Conservation (phyloP, 1,140 invertebrate genomes). For the Drosophila sucinea region DNA sequence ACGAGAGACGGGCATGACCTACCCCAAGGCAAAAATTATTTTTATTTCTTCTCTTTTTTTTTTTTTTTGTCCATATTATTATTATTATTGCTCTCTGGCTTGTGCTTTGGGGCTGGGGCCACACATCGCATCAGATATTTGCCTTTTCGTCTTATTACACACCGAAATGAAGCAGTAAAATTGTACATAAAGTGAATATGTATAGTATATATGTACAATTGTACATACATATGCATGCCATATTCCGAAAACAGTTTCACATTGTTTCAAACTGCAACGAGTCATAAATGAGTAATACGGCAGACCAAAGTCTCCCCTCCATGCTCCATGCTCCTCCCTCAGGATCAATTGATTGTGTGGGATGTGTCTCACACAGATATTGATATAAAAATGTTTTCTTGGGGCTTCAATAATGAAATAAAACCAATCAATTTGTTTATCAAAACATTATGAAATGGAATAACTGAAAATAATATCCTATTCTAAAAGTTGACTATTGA, state of each 20-base stretch:
- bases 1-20: slow-evolving; percentile 61
- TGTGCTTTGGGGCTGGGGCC: slow-evolving; percentile 24
- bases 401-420: too few relatives aligned
- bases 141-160: slow-evolving; percentile 60
- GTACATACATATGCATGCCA: not conserved
- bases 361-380: too few relatives aligned
- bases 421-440: too few relatives aligned
- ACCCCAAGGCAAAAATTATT: slow-evolving; percentile 78
- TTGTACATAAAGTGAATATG: slow-evolving; percentile 57
- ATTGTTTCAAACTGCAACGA: slow-evolving; percentile 67
- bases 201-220: slow-evolving; percentile 18
- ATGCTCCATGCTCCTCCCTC: too few relatives aligned
- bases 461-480: too few relatives aligned
- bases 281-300: slow-evolving; percentile 70
- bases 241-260: slow-evolving; percentile 19
- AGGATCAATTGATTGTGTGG: too few relatives aligned
- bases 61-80: slow-evolving; percentile 59
- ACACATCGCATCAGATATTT: slow-evolving; percentile 37
- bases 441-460: too few relatives aligned
- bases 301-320: slow-evolving; percentile 37
- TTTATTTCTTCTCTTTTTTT: slow-evolving; percentile 62
- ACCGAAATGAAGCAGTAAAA: slow-evolving; percentile 69
- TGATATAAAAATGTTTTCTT: too few relatives aligned
- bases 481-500: too few relatives aligned
- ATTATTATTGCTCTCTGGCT: slow-evolving; percentile 39